A percentile compares a stretch with the other conserved stretches of the same genome.
Conservation (phyloP, 2,113 vertebrate genomes). For the Megaceryle maxima region DNA sequence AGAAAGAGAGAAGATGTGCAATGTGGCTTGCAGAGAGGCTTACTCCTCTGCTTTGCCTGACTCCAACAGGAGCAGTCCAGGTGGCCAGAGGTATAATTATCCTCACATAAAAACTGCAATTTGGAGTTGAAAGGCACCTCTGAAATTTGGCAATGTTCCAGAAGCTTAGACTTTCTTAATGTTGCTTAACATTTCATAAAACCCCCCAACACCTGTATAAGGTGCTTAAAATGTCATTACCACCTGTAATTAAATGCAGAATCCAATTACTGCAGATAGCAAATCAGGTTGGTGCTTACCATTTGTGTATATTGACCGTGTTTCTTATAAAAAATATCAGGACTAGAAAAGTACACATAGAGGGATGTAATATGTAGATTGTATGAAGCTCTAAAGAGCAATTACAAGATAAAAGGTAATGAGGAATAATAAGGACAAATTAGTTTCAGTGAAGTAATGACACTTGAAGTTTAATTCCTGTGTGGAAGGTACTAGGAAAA, state of each 20-base stretch:
- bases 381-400: conserved; percentile 58
- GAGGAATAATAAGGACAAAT: conserved; percentile 71
- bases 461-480: conserved; percentile 50
- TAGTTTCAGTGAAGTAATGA: conserved; percentile 53
- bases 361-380: conserved; percentile 45
- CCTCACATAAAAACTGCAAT: conserved; percentile 60
- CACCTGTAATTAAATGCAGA: conserved; percentile 75
- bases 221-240: conserved; percentile 80
- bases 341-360: conserved; percentile 34
- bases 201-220: conserved; percentile 69
- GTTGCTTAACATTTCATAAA: conserved; percentile 60
- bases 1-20: background rate
- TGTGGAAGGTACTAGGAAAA: background rate
- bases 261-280: conserved; percentile 70
- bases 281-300: conserved; percentile 57
- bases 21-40: background rate
- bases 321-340: conserved; percentile 5
- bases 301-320: conserved; percentile 57
- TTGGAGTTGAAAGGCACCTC: conserved; percentile 73
- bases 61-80: conserved; percentile 44
- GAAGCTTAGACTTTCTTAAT: conserved; percentile 69
- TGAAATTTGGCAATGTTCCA: conserved; percentile 63
- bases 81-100: conserved; percentile 67
- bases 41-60: background rate
- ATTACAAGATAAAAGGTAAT: conserved; percentile 68